These are phyloP conservation scores for Ceratosolen solmsi DNA, from an alignment of 1,140 invertebrate species.

Conservation along the genomic window DNA sequence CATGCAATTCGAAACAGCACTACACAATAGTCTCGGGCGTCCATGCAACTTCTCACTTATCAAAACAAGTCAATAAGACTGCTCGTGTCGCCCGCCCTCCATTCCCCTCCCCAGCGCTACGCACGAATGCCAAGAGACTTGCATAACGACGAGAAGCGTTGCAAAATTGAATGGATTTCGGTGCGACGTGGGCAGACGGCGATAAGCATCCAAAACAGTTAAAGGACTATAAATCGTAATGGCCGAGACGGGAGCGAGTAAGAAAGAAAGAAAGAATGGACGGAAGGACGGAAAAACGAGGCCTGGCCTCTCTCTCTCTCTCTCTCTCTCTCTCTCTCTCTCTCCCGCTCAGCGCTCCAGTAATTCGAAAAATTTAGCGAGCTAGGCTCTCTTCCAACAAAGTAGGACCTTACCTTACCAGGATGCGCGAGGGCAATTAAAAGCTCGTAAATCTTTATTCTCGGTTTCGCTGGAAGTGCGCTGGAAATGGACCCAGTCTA, in stretches of 20 bases:
- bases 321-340: too few relatives aligned
- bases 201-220: not conserved
- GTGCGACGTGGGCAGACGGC: not conserved
- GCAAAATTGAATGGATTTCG: too few relatives aligned
- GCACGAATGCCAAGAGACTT: not conserved
- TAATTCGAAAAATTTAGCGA: conserved; percentile 35
- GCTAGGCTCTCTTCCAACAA: not conserved
- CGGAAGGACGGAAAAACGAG: not conserved
- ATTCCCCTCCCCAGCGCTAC: too few relatives aligned
- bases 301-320: not conserved
- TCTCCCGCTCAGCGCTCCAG: too few relatives aligned
- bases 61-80: too few relatives aligned
- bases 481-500: not conserved
- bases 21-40: too few relatives aligned
- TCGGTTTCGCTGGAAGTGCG: conserved; percentile 1
- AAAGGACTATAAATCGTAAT: not conserved
- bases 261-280: not conserved
- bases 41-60: too few relatives aligned
- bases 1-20: too few relatives aligned
- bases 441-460: conserved; percentile 45
- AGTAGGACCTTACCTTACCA: conserved; percentile 16
- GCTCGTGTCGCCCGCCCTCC: too few relatives aligned
- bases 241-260: not conserved
- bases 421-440: conserved; percentile 38
- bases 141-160: not conserved